A percentile compares a stretch with the other conserved stretches of the same genome.
phyloP scores from a whole-genome alignment of 2,888 invertebrate genomes.

The Mimachlamys varia region DNA sequence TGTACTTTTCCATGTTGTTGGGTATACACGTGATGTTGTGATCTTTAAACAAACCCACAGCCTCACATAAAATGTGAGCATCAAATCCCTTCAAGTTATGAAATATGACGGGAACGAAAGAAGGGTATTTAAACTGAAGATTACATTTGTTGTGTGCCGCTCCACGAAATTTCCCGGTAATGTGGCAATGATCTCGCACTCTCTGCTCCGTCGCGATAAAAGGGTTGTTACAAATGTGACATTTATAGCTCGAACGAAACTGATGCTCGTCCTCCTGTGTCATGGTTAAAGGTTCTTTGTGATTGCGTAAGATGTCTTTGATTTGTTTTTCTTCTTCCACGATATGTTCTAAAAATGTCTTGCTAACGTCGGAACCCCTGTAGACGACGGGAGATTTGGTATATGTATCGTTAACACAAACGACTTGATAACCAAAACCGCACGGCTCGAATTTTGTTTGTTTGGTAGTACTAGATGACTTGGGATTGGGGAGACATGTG shows the following conservation, averaged over 20 bases:
- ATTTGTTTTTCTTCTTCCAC: slow-evolving; percentile 46
- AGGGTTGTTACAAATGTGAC: slow-evolving; percentile 48
- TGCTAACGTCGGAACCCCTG: too few species aligned
- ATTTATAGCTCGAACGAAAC: slow-evolving; percentile 43
- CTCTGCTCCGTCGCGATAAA: slow-evolving; percentile 31
- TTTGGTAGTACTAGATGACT: too few species aligned
- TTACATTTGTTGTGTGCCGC: neutral
- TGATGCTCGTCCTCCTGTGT: slow-evolving; percentile 18
- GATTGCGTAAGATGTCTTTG: slow-evolving; percentile 42
- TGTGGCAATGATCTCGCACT: slow-evolving; percentile 47
- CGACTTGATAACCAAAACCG: slow-evolving; percentile 45
- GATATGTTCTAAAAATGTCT: slow-evolving; percentile 3
- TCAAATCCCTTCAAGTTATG: slow-evolving; percentile 54
- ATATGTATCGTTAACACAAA: slow-evolving; percentile 39
- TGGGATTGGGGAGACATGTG: too few species aligned
- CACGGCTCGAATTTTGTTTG: slow-evolving; percentile 44
- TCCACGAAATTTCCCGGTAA: neutral
- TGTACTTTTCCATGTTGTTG: slow-evolving; percentile 49
- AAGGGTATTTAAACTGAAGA: slow-evolving; percentile 32
- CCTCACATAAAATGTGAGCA: slow-evolving; percentile 46
- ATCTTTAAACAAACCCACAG: slow-evolving; percentile 46
- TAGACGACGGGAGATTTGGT: slow-evolving; percentile 42
- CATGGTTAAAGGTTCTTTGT: slow-evolving; percentile 40
- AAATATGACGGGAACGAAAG: slow-evolving; percentile 53
- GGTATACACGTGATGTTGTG: slow-evolving; percentile 55